These are phyloP conservation scores for Meriones unguiculatus DNA, from an alignment of 2,113 vertebrate species.

Conservation along the genomic window DNA sequence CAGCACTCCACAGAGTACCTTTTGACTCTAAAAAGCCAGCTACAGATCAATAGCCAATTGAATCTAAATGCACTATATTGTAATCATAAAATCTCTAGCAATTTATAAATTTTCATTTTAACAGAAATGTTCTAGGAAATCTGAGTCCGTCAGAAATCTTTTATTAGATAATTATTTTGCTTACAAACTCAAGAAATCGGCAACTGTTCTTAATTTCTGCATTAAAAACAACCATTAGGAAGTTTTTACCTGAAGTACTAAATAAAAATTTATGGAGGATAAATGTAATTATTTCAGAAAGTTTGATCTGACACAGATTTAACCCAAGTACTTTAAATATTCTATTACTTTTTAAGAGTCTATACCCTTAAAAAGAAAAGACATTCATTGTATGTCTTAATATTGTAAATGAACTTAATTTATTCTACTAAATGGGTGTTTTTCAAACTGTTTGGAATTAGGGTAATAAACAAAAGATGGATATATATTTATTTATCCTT, in stretches of 20 bases:
- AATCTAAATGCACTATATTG: conserved; percentile 34
- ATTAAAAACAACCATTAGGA: conserved; percentile 21
- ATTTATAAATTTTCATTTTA: conserved; percentile 57
- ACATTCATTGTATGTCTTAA: conserved; percentile 16
- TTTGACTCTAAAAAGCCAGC: neutral
- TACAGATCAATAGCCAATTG: neutral
- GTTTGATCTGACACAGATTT: conserved; percentile 42
- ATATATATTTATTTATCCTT: neutral
- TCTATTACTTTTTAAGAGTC: neutral
- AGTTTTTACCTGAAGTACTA: conserved; percentile 41
- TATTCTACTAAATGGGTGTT: neutral
- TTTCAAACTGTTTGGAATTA: conserved; percentile 3
- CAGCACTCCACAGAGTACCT: neutral
- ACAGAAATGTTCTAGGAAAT: neutral
- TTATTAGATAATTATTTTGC: conserved; percentile 43
- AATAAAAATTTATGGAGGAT: conserved; percentile 32
- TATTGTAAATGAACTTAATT: conserved; percentile 21
- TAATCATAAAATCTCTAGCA: conserved; percentile 11
- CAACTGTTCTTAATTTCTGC: conserved; percentile 47
- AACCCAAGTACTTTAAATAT: conserved; percentile 15
- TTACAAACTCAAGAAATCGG: conserved; percentile 3
- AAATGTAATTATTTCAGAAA: conserved; percentile 31
- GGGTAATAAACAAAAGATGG: neutral
- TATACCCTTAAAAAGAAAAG: neutral
- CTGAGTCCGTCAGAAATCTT: neutral